Conservation (phyloP, 2,113 vertebrate species). For the Gallinago paraguaiae region DNA sequence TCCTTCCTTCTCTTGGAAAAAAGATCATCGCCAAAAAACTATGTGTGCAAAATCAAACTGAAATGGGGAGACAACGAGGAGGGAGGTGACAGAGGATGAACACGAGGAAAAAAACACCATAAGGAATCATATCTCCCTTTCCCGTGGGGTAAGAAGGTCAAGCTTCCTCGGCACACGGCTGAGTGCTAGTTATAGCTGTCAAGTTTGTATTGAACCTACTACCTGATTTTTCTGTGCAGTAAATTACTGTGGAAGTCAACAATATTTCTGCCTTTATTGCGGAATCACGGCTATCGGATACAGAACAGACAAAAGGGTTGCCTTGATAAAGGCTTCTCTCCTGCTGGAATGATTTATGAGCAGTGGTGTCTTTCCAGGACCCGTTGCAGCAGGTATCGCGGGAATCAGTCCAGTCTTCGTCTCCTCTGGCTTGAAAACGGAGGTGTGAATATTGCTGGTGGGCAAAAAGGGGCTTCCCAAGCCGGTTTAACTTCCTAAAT, state of each 20-base stretch:
- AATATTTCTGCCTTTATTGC: slow-evolving; percentile 30
- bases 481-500: slow-evolving; percentile 31
- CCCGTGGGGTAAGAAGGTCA: neutral
- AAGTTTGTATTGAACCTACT: neutral
- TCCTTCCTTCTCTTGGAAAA: neutral
- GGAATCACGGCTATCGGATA: neutral
- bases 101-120: neutral
- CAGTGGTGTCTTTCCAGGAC: neutral
- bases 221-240: neutral
- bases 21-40: neutral
- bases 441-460: slow-evolving; percentile 5
- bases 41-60: neutral
- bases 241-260: slow-evolving; percentile 17
- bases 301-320: neutral
- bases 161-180: neutral
- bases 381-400: slow-evolving; percentile 38
- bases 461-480: slow-evolving; percentile 41
- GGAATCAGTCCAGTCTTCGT: neutral
- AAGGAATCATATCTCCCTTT: neutral
- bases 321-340: neutral
- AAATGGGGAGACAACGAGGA: neutral
- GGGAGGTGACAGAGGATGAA: neutral
- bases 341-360: slow-evolving; percentile 41
- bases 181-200: slow-evolving; percentile 24
- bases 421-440: slow-evolving; percentile 29